Conservation (phyloP, 2,113 vertebrate species). For the Hemibagrus wyckioides region DNA sequence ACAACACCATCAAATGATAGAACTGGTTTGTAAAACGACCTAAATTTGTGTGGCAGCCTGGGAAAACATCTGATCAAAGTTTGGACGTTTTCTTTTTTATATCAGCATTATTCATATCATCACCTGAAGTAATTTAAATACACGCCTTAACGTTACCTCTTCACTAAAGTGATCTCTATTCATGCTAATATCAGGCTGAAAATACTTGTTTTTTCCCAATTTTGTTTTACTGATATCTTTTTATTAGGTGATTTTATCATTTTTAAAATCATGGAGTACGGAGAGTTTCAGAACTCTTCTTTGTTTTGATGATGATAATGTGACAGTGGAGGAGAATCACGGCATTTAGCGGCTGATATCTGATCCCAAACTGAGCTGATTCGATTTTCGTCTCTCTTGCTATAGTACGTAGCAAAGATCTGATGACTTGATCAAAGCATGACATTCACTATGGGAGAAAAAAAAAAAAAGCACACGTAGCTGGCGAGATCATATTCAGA, state of each 20-base stretch:
- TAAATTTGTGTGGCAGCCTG: constrained; percentile 1
- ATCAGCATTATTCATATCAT: neutral
- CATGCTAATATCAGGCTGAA: neutral
- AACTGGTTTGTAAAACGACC: neutral
- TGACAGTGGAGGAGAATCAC: too few species aligned
- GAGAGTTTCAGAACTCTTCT: neutral
- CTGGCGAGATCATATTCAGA: neutral
- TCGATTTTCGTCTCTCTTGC: neutral
- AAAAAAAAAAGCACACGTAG: neutral
- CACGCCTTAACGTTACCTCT: neutral
- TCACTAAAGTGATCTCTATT: neutral
- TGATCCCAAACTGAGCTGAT: neutral
- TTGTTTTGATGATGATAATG: neutral
- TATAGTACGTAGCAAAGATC: neutral
- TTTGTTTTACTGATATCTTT: neutral
- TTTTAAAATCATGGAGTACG: neutral
- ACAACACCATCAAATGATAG: neutral
- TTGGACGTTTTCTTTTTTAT: neutral
- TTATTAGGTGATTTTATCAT: neutral
- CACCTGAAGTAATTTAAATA: neutral
- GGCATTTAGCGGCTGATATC: neutral
- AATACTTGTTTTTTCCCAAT: neutral
- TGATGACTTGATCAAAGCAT: neutral
- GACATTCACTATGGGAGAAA: neutral
- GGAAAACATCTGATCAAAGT: neutral